Percentiles rank a stretch among this genome's conserved stretches.
Evolutionary conservation across 2,113 vertebrate species (phyloP).

Genomic region (Pseudopodoces humilis): DNA sequence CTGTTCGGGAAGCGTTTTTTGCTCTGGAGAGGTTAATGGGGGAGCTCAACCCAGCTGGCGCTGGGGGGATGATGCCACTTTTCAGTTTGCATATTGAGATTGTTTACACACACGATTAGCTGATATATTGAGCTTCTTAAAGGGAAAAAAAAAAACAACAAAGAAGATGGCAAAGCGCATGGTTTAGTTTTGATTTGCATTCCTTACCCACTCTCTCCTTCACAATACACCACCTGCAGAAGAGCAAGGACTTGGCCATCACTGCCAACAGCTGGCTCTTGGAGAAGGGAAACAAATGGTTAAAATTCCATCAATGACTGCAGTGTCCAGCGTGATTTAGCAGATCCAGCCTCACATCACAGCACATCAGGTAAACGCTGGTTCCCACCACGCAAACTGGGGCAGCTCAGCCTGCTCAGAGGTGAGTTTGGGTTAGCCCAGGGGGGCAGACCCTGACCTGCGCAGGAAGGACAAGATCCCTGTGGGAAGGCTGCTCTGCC

Average conservation of each 20-base stretch:
- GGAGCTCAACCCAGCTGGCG: background rate
- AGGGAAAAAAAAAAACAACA: background rate
- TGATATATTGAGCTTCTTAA: background rate
- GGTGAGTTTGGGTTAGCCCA: background rate
- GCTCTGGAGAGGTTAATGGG: background rate
- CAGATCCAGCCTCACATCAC: background rate
- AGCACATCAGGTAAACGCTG: background rate
- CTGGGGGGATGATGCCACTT: background rate
- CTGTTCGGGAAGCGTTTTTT: background rate
- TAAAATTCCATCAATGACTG: background rate
- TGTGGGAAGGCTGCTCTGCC: rapidly evolving
- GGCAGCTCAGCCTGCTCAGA: background rate
- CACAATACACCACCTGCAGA: rapidly evolving
- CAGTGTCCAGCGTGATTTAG: background rate
- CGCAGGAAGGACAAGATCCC: rapidly evolving
- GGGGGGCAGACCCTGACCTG: background rate
- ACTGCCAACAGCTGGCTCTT: background rate
- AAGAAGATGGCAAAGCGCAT: background rate
- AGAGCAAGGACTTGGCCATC: background rate
- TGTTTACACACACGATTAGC: background rate
- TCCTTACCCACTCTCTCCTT: background rate
- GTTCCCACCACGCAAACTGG: rapidly evolving
- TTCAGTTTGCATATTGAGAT: background rate
- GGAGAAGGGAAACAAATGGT: background rate
- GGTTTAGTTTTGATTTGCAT: background rate